phyloP scores from a whole-genome alignment of 2,888 invertebrate genomes.

The Rhaphigaster nebulosa region DNA sequence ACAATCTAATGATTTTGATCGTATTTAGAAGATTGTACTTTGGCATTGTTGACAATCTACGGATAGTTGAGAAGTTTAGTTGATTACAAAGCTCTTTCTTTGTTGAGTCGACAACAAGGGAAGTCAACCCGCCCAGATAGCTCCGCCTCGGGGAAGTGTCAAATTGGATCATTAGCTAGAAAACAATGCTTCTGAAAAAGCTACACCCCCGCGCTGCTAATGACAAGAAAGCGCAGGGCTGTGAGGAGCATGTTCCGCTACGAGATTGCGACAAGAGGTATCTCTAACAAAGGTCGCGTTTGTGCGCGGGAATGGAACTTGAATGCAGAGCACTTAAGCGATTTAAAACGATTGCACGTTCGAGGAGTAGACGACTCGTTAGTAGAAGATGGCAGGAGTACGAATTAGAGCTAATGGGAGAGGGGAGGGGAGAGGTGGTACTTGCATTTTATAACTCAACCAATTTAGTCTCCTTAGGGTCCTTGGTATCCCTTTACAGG shows the following conservation, averaged over 20 bases:
- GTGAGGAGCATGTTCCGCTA: neutral
- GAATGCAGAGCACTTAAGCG: constrained; percentile 10
- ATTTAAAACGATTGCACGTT: neutral
- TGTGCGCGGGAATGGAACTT: neutral
- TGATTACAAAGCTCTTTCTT: neutral
- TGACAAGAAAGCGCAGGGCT: neutral
- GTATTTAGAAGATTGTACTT: no score
- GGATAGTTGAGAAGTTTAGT: neutral
- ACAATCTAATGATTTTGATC: no score
- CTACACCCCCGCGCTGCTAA: neutral
- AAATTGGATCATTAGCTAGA: neutral
- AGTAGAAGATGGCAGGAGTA: neutral
- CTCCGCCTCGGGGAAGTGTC: neutral
- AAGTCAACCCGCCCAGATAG: neutral
- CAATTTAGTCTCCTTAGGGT: neutral
- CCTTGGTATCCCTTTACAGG: no score
- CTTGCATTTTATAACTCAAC: neutral
- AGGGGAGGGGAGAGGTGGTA: neutral
- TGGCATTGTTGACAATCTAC: neutral
- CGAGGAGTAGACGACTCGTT: neutral
- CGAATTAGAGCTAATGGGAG: neutral
- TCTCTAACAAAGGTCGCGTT: neutral
- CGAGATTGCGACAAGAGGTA: neutral
- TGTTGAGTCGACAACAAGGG: neutral
- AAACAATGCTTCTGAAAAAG: neutral